These are phyloP conservation scores for Callimorpha dominula DNA, from an alignment of 2,888 invertebrate species.

Conservation along the genomic window DNA sequence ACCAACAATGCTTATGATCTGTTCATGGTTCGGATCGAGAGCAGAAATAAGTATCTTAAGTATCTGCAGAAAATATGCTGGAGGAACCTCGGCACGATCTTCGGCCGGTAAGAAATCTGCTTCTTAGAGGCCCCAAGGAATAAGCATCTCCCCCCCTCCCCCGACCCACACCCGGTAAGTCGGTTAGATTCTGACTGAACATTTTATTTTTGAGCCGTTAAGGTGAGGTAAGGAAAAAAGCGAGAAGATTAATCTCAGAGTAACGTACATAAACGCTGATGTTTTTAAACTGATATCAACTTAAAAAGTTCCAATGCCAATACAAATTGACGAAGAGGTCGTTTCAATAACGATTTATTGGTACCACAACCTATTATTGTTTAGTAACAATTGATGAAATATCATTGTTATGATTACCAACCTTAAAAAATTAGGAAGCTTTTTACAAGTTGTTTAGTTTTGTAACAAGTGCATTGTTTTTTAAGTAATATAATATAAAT, in stretches of 20 bases:
- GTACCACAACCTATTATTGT: conserved; percentile 7
- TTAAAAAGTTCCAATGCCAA: conserved; percentile 11
- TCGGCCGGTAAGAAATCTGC: too few relatives aligned
- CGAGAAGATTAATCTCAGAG: not conserved
- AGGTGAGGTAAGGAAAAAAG: not conserved
- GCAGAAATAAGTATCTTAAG: too few relatives aligned
- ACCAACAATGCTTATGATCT: not conserved
- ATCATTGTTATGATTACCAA: not conserved
- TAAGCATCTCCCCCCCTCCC: too few relatives aligned
- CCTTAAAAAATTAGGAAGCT: not conserved
- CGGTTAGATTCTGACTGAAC: not conserved
- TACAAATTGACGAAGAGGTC: conserved; percentile 37
- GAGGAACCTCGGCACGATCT: not conserved
- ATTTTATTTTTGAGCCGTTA: not conserved
- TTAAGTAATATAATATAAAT: not conserved
- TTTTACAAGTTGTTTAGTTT: not conserved
- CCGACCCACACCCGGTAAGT: not conserved
- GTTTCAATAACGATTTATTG: conserved; percentile 40
- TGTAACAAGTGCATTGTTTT: not conserved
- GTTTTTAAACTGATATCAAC: not conserved
- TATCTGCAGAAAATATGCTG: not conserved
- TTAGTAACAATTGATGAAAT: conserved; percentile 4
- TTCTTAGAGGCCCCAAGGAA: too few relatives aligned
- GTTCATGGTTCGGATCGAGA: too few relatives aligned
- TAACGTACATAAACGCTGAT: not conserved